phyloP scores from a whole-genome alignment of 2,797 vertebrate species.

The Sebastes diploproa region DNA sequence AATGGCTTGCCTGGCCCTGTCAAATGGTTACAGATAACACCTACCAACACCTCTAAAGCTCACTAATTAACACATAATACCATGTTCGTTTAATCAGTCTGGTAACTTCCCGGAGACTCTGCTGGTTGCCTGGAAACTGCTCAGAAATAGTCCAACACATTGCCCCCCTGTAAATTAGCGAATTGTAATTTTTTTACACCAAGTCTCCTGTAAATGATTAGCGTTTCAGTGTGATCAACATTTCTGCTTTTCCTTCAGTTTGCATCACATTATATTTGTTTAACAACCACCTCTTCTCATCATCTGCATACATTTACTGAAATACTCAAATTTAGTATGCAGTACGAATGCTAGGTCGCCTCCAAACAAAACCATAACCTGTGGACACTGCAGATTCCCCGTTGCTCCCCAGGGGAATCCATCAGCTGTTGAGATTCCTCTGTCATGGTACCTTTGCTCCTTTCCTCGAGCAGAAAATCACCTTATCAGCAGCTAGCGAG shows the following conservation, averaged over 20 bases:
- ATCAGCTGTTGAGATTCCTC: conserved; percentile 61
- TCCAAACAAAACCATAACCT: conserved; percentile 37
- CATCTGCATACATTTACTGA: not conserved
- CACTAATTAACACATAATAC: not conserved
- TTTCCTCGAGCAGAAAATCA: conserved; percentile 52
- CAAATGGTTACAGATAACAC: not conserved
- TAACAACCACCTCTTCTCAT: not conserved
- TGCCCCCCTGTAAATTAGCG: not conserved
- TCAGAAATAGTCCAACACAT: not conserved
- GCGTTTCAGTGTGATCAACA: not conserved
- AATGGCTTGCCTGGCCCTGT: not conserved
- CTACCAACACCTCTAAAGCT: not conserved
- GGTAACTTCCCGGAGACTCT: not conserved
- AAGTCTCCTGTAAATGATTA: not conserved
- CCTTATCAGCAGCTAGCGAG: conserved; percentile 58
- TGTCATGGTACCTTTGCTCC: conserved; percentile 44
- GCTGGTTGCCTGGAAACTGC: conserved; percentile 20
- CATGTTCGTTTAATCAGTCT: not conserved
- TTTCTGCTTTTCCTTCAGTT: conserved; percentile 5
- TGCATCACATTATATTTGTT: not conserved
- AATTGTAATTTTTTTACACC: not conserved
- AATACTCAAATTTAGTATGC: not conserved
- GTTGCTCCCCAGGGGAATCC: conserved; percentile 45
- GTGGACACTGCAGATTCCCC: conserved; percentile 44
- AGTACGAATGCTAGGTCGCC: conserved; percentile 9